phyloP scores from a whole-genome alignment of 1,140 invertebrate genomes.

The Papilio glaucus region DNA sequence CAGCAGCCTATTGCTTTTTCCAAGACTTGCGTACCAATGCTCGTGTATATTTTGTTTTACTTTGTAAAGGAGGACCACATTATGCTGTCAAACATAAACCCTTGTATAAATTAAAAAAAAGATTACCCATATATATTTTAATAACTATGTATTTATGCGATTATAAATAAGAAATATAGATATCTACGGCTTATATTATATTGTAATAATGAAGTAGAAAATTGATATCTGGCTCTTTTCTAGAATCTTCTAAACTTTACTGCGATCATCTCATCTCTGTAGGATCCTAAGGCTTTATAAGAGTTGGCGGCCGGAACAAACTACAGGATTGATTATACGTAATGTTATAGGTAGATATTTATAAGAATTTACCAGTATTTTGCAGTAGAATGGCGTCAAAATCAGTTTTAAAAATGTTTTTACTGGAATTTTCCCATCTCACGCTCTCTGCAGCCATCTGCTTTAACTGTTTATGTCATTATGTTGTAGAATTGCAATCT shows the following conservation, averaged over 20 bases:
- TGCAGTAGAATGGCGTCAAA: background rate
- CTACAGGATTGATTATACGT: too few relatives aligned
- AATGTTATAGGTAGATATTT: background rate
- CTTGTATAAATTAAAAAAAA: background rate
- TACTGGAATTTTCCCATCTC: conserved; percentile 15
- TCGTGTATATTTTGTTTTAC: conserved; percentile 7
- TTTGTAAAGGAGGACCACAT: conserved; percentile 8
- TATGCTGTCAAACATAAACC: conserved; percentile 1
- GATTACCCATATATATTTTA: background rate
- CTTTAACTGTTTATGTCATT: conserved; percentile 26
- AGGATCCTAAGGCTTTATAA: too few relatives aligned
- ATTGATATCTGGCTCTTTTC: too few relatives aligned
- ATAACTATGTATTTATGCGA: background rate
- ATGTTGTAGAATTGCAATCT: conserved; percentile 14
- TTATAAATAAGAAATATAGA: too few relatives aligned
- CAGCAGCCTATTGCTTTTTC: conserved; percentile 28
- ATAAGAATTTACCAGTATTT: background rate
- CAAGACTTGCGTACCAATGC: background rate
- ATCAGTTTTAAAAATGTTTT: background rate
- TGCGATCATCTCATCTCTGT: too few relatives aligned
- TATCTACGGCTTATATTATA: too few relatives aligned
- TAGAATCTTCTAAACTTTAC: too few relatives aligned
- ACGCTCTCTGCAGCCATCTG: conserved; percentile 16
- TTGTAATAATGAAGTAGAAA: too few relatives aligned
- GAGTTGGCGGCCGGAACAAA: too few relatives aligned